These are phyloP conservation scores for Gallinago jamesoni DNA, from an alignment of 2,113 vertebrate genomes.

Conservation along the genomic window DNA sequence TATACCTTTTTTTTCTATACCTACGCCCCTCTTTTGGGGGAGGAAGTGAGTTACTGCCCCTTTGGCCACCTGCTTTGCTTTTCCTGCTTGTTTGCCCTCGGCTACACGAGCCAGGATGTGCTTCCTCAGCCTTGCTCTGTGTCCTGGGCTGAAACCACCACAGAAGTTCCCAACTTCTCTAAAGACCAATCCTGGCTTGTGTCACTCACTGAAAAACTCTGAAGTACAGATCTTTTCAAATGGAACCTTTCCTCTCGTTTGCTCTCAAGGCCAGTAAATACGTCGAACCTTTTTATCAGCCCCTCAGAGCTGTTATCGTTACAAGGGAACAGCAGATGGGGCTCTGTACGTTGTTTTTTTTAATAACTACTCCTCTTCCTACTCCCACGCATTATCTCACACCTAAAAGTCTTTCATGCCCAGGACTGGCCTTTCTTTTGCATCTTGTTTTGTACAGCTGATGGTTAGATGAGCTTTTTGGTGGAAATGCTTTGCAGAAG, in stretches of 20 bases:
- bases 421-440: neutral
- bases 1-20: neutral
- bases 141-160: neutral
- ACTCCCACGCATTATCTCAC: neutral
- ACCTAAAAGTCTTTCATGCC: neutral
- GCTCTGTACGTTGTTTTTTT: neutral
- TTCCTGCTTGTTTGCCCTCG: neutral
- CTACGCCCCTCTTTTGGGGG: neutral
- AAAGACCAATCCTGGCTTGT: neutral
- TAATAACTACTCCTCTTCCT: neutral
- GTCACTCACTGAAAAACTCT: neutral
- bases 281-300: neutral
- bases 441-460: neutral
- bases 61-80: neutral
- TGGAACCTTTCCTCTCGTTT: neutral
- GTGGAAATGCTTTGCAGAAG: neutral
- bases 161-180: neutral
- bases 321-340: constrained; percentile 37
- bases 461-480: neutral
- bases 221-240: neutral
- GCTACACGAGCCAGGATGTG: neutral
- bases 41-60: neutral
- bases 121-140: neutral
- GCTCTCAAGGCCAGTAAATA: neutral
- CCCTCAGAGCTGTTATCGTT: neutral